Evolutionary conservation across 2,797 vertebrate genomes (phyloP), one percentile per base, ranked within the genome.

Genomic region (Morus bassanus): DNA sequence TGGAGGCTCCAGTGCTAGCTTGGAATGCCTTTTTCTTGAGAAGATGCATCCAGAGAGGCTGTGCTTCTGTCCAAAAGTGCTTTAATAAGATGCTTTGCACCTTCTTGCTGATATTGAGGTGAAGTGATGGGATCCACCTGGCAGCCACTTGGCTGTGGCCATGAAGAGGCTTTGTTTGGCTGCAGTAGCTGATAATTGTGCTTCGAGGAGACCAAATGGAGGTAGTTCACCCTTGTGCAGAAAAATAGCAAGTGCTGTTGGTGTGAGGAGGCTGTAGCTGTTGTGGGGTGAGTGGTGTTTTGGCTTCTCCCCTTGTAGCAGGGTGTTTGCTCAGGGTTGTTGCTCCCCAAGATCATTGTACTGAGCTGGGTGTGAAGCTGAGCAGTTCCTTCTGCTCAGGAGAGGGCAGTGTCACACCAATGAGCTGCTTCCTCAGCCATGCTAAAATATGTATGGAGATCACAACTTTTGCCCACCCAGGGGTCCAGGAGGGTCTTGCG

Each of bases 391-490:
- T 54, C 13, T 41, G 95, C 93, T 96, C 96, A 28, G 95, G 93
- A 96, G 96, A 92, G 94, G 96, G 96, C 96, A 95, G 92, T 96
- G 95, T 96, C 95, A 93, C 91, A 50, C 91, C 81, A 4, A 43
- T 1, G 18, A 95, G 93, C 85, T 30, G 25, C 0, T 21, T 30
- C 57, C n/a, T 2, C 3, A 1, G 0, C 70, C 18, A 0, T 0
- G 33, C 11, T 3, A 3, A 25, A 56, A 11, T 1, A 0, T 3
- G 0, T 4, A 0, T 1, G 25, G 83, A 53, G 82, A 7, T 35
- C 63, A 6, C 17, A 76, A 18, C 30, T 22, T 77, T 15, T 60
- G 48, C 1, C 48, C 19, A 7, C 16, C 13, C 7, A 15, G 46
- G 14, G 54, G 3, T 18, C 12, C 10, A 4, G 1, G 31, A 13